Base-by-base conservation (phyloP, 2,888 invertebrate genomes). In the Torymus aiolomorphi region DNA sequence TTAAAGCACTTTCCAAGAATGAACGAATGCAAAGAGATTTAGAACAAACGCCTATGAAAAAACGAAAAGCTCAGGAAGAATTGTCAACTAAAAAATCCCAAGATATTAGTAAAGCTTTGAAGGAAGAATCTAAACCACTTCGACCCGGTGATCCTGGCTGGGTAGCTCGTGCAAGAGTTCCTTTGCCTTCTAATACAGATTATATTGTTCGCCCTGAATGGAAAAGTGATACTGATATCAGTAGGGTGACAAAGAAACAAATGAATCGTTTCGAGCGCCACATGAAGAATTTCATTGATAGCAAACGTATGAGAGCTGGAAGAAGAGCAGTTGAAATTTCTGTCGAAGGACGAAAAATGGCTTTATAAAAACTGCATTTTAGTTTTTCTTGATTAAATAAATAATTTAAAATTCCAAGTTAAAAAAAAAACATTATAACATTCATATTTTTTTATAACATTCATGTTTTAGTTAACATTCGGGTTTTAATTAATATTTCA, bases 81-180 rank as follows among this genome's bases (percentile, higher is more conserved):
- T 91, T 91, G 84, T 86, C 91, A 1, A 87, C 90, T 12, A 91
- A 90, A 69, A 90, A 90, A 83, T 88, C 91, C 70, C 91, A 93
- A 87, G 94, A 94, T 86, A 92, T 95, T 54, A 93, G 93, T 85
- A 93, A 93, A 86, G 94, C 94, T 0, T 88, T 95, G 31, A 92
- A 92, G 63, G 91, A 91, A 42, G 94, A 94, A 79, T 93, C 93
- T 84, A 94, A 92, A 88, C 92, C 94, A 72, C 91, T 97, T 80
- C 93, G 97, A 78, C 98, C 98, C 0, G 99, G 99, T 80, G 98
- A 98, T 89, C 95, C 96, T 83, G 99, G 98, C 59, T 99, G 97
- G 97, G 95, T 98, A 83, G 95, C 95, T 52, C 93, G 99, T 88
- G 99, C 99, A 14, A 93, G 99, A 80, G 99, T 99, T 78, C 99